Base-by-base conservation (phyloP, 2,888 invertebrate genomes). In the Tiliacea citrago region DNA sequence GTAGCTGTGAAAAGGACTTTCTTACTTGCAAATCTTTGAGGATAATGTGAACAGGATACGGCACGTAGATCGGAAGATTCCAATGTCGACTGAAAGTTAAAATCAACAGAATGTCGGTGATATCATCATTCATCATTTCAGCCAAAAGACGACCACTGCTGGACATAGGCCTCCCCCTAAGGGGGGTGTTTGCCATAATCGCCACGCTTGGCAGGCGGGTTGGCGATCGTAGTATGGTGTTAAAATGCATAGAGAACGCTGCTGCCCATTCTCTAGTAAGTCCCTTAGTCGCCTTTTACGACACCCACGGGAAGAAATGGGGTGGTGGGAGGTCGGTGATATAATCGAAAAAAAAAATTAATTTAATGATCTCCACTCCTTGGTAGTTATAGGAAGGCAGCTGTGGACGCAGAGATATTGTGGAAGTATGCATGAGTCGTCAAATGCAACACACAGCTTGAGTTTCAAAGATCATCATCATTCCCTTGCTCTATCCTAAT, bases 1-100 rank as follows among this genome's bases (percentile, higher is more conserved):
- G 57, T 18, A 62, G 45, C 39, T 21, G 21, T 51, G 7, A 24
- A 49, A 77, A 83, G 51, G 63, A 72, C 72, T 70, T 83, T 73
- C 68, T 68, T 45, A 51, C 12, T 51, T 73, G 58, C 58, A 69
- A 74, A 82, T 45, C 8, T 82, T 67, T 68, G 13, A 68, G 67
- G 63, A 75, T 75, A 75, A 79, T 53, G 57, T 49, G 60, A 65
- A 68, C 82, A 82, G 53, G 58, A 65, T 68, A 16, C 16, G 42
- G 49, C 5, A 24, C 10, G 18, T 51, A 13, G 21, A 35, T 62
- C n/a, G 24, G 21, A 35, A 53, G 35, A 35, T 66, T n/a, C 13
- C 45, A n/a, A 53, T 18, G 35, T 8, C 21, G 29, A 49, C 55
- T 42, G 24, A 35, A 73, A 18, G 24, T 45, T 72, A n/a, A 16